Evolutionary conservation across 1,140 invertebrate genomes (phyloP).

Genomic region (Plodia interpunctella): DNA sequence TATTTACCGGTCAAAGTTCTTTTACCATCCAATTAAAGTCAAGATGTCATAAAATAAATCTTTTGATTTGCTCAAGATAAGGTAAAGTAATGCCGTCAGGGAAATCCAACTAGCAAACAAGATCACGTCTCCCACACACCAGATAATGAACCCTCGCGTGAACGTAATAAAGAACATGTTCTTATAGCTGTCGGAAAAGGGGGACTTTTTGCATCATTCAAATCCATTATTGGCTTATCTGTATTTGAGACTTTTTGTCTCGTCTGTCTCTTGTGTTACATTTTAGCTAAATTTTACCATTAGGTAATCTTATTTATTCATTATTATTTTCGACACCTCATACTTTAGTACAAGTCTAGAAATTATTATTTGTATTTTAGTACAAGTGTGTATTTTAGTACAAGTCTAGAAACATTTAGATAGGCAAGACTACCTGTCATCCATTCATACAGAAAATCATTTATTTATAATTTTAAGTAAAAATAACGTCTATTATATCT

Average conservation of each 20-base stretch:
- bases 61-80: not conserved
- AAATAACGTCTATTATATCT: not conserved
- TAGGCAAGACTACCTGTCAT: no score
- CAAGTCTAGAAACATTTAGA: no score
- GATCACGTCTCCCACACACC: not conserved
- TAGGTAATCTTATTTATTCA: no score
- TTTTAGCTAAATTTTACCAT: no score
- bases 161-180: not conserved
- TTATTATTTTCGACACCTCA: no score
- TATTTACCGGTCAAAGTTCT: not conserved
- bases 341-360: no score
- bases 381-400: no score
- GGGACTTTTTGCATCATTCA: not conserved
- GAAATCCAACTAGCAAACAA: slow-evolving; percentile 2
- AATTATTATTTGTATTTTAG: no score
- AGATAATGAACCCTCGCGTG: not conserved
- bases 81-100: not conserved
- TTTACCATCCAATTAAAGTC: slow-evolving; percentile 1
- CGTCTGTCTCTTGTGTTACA: no score
- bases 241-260: not conserved
- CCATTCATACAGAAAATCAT: no score
- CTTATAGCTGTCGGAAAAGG: not conserved
- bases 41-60: slow-evolving; percentile 1
- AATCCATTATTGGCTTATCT: not conserved
- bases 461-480: no score